A percentile compares a stretch with the other conserved stretches of the same genome.
Evolutionary conservation across 1,140 invertebrate genomes (phyloP).

Genomic region (Heliconius congener): DNA sequence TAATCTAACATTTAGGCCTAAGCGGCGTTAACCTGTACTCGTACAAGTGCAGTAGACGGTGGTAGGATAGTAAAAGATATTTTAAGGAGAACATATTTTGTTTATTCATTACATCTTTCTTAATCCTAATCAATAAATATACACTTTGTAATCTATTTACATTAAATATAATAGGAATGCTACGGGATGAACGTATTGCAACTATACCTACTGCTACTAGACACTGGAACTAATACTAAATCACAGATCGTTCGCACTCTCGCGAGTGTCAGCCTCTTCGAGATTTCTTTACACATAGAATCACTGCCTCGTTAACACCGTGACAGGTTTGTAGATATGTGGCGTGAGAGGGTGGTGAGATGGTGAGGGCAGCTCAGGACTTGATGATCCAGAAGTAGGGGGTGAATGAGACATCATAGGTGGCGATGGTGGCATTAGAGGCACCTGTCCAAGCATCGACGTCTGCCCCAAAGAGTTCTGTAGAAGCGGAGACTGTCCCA

Average conservation of each 20-base stretch:
- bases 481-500: conserved; percentile 50
- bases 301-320: conserved; percentile 71
- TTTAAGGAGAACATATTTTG: conserved; percentile 58
- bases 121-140: conserved; percentile 74
- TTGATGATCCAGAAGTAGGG: conserved; percentile 62
- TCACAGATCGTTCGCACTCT: conserved; percentile 53
- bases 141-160: conserved; percentile 75
- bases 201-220: conserved; percentile 52
- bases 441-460: conserved; percentile 51
- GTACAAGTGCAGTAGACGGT: background rate
- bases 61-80: conserved; percentile 39
- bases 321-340: conserved; percentile 74
- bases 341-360: conserved; percentile 68
- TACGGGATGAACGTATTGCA: conserved; percentile 40
- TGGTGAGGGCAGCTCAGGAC: conserved; percentile 64
- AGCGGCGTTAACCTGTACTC: background rate
- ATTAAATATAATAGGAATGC: conserved; percentile 68
- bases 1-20: background rate
- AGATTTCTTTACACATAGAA: conserved; percentile 28
- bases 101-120: conserved; percentile 66
- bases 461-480: conserved; percentile 43
- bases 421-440: conserved; percentile 57
- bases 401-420: conserved; percentile 60
- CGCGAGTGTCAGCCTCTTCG: conserved; percentile 47
- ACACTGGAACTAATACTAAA: conserved; percentile 52